Evolutionary conservation across 30 jellyfish, hydroid and myxozoan species (phyloP).

Genomic region (Catostylus mosaicus): DNA sequence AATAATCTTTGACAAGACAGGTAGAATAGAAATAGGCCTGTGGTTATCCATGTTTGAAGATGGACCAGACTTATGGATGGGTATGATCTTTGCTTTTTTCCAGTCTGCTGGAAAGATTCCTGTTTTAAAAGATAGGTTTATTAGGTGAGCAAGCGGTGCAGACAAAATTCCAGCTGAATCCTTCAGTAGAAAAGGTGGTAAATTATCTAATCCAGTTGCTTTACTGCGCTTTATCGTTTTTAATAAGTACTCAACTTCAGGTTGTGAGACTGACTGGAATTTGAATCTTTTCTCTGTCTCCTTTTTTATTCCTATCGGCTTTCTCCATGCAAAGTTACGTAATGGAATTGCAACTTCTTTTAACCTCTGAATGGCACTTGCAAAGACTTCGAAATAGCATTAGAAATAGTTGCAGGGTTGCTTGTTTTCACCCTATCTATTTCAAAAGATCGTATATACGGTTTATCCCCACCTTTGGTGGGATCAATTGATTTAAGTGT

Average conservation of each 20-base stretch:
- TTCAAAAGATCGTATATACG: slow-evolving; percentile 5
- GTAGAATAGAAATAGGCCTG: slow-evolving; percentile 43
- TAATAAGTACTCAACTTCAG: slow-evolving; percentile 9
- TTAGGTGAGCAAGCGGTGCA: slow-evolving; percentile 58
- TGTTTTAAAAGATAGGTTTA: slow-evolving; percentile 52
- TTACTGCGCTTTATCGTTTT: slow-evolving; percentile 29
- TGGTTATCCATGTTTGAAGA: slow-evolving; percentile 30
- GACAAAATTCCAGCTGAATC: slow-evolving; percentile 32
- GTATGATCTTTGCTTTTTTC: slow-evolving; percentile 66
- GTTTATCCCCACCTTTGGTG: slow-evolving; percentile 22
- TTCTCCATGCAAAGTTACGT: slow-evolving; percentile 5
- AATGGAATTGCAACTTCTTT: no score
- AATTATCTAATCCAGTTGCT: slow-evolving; percentile 58
- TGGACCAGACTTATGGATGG: slow-evolving; percentile 54
- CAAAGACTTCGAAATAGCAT: slow-evolving; percentile 11
- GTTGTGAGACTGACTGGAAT: slow-evolving; percentile 33
- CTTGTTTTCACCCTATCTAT: slow-evolving; percentile 24
- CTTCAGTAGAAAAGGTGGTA: slow-evolving; percentile 63
- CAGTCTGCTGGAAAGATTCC: slow-evolving; percentile 64
- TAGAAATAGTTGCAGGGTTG: neutral
- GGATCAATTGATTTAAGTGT: slow-evolving; percentile 4
- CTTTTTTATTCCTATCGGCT: slow-evolving; percentile 9
- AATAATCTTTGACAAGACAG: slow-evolving; percentile 36
- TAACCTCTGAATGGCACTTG: neutral
- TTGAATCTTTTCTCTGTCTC: slow-evolving; percentile 30